A percentile compares a stretch with the other conserved stretches of the same genome.
Conservation (phyloP, 2,113 vertebrate genomes). For the Poeciliopsis turrubarensis region DNA sequence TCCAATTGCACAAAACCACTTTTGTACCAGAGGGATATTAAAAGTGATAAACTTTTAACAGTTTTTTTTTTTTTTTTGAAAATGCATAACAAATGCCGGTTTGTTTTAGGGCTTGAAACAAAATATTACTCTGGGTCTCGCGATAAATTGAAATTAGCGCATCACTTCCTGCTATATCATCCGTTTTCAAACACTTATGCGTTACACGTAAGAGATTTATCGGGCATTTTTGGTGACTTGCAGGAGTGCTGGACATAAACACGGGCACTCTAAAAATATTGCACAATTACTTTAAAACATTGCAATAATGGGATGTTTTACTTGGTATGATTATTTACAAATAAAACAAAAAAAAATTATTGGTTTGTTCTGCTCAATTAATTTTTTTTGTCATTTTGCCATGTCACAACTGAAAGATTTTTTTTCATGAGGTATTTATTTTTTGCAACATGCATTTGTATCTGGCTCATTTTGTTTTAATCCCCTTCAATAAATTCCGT, state of each 20-base stretch:
- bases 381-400: not conserved
- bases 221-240: not conserved
- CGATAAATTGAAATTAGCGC: not conserved
- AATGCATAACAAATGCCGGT: not conserved
- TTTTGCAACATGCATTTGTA: not conserved
- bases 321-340: no score
- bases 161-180: not conserved
- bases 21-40: not conserved
- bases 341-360: no score
- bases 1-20: not conserved
- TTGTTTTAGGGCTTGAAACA: not conserved
- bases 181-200: no score
- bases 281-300: not conserved
- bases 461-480: not conserved
- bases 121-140: not conserved
- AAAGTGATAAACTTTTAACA: not conserved
- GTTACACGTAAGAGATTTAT: not conserved
- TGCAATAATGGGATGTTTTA: no score
- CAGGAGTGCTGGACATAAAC: not conserved
- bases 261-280: not conserved
- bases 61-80: not conserved
- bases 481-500: not conserved
- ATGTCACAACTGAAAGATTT: not conserved
- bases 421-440: not conserved
- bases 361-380: no score